Conservation (phyloP, 2,113 vertebrate species). For the Lophura nycthemera region DNA sequence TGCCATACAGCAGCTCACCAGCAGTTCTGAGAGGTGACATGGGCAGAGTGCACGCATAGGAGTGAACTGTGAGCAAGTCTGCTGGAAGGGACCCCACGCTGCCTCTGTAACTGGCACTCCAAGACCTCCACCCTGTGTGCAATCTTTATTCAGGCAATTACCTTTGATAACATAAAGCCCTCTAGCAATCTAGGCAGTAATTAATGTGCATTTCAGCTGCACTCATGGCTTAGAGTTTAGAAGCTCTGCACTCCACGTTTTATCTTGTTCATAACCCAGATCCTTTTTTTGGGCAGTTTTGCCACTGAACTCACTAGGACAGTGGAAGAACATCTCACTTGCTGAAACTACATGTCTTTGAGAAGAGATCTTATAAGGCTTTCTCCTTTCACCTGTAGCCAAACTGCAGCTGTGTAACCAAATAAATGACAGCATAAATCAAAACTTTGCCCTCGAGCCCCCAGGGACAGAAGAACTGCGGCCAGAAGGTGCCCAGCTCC, state of each 20-base stretch:
- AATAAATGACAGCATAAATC: neutral
- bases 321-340: neutral
- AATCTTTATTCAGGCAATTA: neutral
- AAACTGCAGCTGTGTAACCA: neutral
- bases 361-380: neutral
- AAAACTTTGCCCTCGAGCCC: neutral
- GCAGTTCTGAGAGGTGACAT: neutral
- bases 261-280: neutral
- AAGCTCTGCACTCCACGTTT: neutral
- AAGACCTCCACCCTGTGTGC: neutral
- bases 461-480: neutral
- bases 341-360: neutral
- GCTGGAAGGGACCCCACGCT: neutral
- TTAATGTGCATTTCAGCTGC: conserved; percentile 41
- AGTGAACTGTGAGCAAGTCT: neutral
- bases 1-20: neutral
- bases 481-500: neutral
- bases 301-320: neutral
- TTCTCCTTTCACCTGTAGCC: neutral
- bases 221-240: neutral
- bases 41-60: neutral
- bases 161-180: conserved; percentile 20
- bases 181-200: conserved; percentile 15
- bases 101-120: neutral
- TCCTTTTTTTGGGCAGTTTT: neutral